Evolutionary conservation across 2,797 vertebrate species (phyloP).

Genomic region (Glossophaga mutica): DNA sequence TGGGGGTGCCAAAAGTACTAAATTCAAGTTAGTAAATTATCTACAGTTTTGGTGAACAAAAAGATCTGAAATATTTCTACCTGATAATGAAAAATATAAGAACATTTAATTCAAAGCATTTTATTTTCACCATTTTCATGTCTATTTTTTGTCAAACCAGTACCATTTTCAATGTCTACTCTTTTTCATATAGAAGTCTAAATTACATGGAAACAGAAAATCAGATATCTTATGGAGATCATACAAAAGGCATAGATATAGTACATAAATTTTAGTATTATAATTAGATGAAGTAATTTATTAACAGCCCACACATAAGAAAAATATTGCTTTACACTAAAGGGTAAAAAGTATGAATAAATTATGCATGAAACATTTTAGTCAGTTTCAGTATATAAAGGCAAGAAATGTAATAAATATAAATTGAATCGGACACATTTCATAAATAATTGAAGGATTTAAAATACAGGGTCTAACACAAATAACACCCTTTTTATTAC

Average conservation of each 20-base stretch:
- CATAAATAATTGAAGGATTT: neutral
- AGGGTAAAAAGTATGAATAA: neutral
- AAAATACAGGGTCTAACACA: no score
- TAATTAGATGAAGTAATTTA: neutral
- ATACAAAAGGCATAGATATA: neutral
- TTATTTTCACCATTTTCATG: neutral
- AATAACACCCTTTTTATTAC: no score
- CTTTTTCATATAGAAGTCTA: accelerated
- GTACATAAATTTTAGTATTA: neutral
- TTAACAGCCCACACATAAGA: neutral
- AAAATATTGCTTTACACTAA: neutral
- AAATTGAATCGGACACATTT: neutral
- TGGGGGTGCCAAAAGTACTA: neutral
- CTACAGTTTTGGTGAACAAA: neutral
- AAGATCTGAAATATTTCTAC: neutral
- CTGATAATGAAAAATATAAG: neutral
- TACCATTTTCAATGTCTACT: neutral
- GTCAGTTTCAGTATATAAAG: neutral
- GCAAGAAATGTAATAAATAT: neutral
- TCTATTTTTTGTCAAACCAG: neutral
- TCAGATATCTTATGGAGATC: neutral
- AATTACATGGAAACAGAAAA: neutral
- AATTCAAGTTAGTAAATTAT: neutral
- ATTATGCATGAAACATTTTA: neutral
- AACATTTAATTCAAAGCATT: neutral